Evolutionary conservation across 2,888 invertebrate genomes (phyloP).

Genomic region (Erebia aethiops): DNA sequence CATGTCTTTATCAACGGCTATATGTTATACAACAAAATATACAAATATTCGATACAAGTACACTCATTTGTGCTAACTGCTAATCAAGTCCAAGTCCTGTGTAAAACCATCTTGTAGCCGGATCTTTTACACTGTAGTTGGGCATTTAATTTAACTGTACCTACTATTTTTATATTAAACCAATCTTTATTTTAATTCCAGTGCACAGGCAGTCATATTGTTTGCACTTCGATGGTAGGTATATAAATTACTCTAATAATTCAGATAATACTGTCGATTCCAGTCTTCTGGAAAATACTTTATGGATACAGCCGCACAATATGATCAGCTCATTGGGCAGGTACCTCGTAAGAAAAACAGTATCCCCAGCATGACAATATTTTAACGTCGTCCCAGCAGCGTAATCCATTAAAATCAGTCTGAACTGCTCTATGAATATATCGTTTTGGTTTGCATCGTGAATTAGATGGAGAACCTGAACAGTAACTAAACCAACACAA

Average conservation of each 20-base stretch:
- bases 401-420: conserved; percentile 84
- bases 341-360: conserved; percentile 91
- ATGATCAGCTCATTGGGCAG: background rate
- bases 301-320: background rate
- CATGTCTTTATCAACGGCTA: too few relatives aligned
- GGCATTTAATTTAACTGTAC: too few relatives aligned
- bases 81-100: too few relatives aligned
- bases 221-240: too few relatives aligned
- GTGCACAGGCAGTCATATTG: too few relatives aligned
- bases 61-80: too few relatives aligned
- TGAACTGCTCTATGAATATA: conserved; percentile 72
- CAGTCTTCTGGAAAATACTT: background rate
- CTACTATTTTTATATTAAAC: too few relatives aligned
- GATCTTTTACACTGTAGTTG: too few relatives aligned
- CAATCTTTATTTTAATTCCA: too few relatives aligned
- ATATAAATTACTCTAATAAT: background rate
- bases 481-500: conserved; percentile 53
- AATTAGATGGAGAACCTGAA: conserved; percentile 48
- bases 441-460: conserved; percentile 63
- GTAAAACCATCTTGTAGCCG: too few relatives aligned
- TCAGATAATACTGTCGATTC: background rate
- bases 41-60: too few relatives aligned
- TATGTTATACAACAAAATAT: too few relatives aligned
- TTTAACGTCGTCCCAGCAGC: conserved; percentile 90
- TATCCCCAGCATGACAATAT: conserved; percentile 93